These are phyloP conservation scores for Micromussa lordhowensis DNA, from an alignment of 92 coral and sea anemone genomes.

Conservation along the genomic window DNA sequence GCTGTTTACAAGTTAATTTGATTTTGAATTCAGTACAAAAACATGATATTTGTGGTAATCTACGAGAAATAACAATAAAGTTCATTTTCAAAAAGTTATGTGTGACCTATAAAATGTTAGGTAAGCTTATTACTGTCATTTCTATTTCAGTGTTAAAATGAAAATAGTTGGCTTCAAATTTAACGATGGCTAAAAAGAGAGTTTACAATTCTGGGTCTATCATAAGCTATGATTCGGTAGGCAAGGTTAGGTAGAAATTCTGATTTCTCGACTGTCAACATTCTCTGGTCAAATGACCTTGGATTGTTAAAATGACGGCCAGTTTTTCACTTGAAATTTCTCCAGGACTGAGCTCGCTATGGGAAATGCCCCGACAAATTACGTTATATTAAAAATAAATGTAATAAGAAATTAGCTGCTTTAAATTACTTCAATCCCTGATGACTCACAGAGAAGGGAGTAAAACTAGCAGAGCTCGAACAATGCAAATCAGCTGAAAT, in stretches of 20 bases:
- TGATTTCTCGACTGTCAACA: background rate
- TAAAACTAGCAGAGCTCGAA: background rate
- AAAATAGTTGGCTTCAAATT: background rate
- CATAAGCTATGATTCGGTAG: background rate
- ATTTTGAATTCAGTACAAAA: background rate
- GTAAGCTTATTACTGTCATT: background rate
- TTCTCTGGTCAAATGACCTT: slow-evolving; percentile 28
- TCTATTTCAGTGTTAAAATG: background rate
- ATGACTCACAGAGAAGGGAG: background rate
- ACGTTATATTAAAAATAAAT: background rate
- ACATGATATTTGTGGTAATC: background rate
- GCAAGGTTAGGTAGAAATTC: background rate
- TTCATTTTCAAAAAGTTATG: background rate
- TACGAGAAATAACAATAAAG: slow-evolving; percentile 6
- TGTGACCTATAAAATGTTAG: background rate
- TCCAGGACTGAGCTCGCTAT: background rate
- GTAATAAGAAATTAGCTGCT: background rate
- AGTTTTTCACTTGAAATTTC: background rate
- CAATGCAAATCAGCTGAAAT: background rate
- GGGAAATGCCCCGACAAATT: background rate
- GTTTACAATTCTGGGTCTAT: background rate
- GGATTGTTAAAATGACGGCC: background rate
- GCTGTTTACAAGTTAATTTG: background rate
- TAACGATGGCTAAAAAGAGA: background rate
- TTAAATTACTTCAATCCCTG: background rate